These are phyloP conservation scores for Glomeris maerens DNA, from an alignment of 1,140 invertebrate species.

Conservation along the genomic window DNA sequence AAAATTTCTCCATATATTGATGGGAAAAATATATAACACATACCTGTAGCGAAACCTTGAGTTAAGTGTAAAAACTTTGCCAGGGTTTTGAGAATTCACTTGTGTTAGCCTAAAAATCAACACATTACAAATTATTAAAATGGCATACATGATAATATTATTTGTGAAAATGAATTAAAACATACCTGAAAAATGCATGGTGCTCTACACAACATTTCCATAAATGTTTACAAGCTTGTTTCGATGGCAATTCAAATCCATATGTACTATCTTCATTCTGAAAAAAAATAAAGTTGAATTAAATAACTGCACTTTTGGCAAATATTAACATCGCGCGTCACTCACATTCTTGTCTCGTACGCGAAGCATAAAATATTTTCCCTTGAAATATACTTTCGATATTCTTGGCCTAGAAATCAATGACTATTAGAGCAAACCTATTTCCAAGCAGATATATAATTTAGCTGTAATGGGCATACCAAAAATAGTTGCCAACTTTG, in stretches of 20 bases:
- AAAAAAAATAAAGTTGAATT: slow-evolving; percentile 16
- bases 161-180: slow-evolving; percentile 36
- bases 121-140: background rate
- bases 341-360: slow-evolving; percentile 91
- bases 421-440: slow-evolving; percentile 8
- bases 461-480: slow-evolving; percentile 40
- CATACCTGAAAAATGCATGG: slow-evolving; percentile 91
- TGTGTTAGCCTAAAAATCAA: background rate
- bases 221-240: slow-evolving; percentile 88
- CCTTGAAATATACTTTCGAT: slow-evolving; percentile 89
- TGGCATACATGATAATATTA: background rate
- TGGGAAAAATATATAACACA: slow-evolving; percentile 19
- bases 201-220: slow-evolving; percentile 98
- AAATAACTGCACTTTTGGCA: background rate
- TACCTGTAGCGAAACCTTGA: slow-evolving; percentile 54
- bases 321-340: slow-evolving; percentile 20
- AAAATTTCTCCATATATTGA: no score
- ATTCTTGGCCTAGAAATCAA: slow-evolving; percentile 57
- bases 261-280: slow-evolving; percentile 90
- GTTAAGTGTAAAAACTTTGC: slow-evolving; percentile 54
- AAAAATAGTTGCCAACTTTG: slow-evolving; percentile 98
- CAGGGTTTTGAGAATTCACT: slow-evolving; percentile 29
- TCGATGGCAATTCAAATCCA: slow-evolving; percentile 86
- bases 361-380: slow-evolving; percentile 86
- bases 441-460: background rate